Base-by-base conservation (phyloP, 2,113 vertebrate species). In the Lasiurus borealis region DNA sequence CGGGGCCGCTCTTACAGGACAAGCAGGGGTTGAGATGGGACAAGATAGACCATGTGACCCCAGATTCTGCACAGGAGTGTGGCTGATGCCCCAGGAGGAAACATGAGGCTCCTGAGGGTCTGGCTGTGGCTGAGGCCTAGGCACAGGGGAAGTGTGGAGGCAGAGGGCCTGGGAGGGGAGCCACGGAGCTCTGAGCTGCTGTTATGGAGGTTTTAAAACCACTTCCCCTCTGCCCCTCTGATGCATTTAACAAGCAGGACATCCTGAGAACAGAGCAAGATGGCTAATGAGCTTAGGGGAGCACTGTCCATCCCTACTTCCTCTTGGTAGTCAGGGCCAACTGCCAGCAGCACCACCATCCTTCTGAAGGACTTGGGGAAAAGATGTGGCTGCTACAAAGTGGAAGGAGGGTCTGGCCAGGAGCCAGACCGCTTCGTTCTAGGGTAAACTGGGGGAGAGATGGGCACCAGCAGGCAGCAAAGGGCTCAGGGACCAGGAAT, bases 171-270 rank as follows among this genome's bases (percentile, higher is more conserved):
- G 23, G 64, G 54, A 6, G 23, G 27, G 19, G 36, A 21, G 44
- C 19, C 14, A 18, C 34, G 13, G 59, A 82, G 23, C 23, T 54
- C 8, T 6, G 57, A 78, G 54, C 54, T 46, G 23, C 12, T 8
- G 0, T 0, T 6, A 48, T 25, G 18, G 76, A 50, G 34, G 6
- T 76, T 93, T 93, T 62, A 66, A 85, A 94, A 85, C 68, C 68
- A 82, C 59, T 96, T 91, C 73, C 83, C 52, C 31, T 48, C 48
- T 8, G 64, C n/a, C 52, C 54, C 15, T 21, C 36, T 23, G 71
- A 14, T 23, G 7, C 25, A 34, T 29, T 76, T 75, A 76, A 76
- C 66, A 87, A 88, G 75, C 92, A 94, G 73, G 73, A 95, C 73
- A 82, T 91, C 94, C 92, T 88, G 80, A 31, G 52, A 72, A 64